Evolutionary conservation across 1,140 invertebrate genomes (phyloP).

Genomic region (Drosophila albomicans): DNA sequence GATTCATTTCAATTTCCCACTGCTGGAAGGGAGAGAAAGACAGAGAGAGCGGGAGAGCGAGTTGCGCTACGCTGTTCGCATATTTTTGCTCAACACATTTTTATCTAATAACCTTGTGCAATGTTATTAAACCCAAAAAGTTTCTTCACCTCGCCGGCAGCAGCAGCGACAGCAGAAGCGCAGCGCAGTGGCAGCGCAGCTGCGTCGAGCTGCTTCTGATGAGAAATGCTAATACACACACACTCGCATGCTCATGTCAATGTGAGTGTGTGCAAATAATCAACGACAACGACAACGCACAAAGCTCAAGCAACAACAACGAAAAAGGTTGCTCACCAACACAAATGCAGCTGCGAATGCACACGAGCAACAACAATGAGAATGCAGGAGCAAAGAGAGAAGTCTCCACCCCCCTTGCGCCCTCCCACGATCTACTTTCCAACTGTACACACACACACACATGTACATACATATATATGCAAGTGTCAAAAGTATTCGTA

Average conservation of each 20-base stretch:
- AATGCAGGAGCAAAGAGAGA: not conserved
- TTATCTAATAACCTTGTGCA: slow-evolving; percentile 85
- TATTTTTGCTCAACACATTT: slow-evolving; percentile 72
- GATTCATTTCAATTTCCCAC: slow-evolving; percentile 48
- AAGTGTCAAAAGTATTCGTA: slow-evolving; percentile 24
- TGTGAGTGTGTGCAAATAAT: slow-evolving; percentile 42
- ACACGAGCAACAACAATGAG: slow-evolving; percentile 1
- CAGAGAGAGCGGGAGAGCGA: too few species aligned
- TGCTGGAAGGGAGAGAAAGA: not conserved
- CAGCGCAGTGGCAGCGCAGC: slow-evolving; percentile 45
- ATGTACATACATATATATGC: not conserved
- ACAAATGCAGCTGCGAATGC: slow-evolving; percentile 35
- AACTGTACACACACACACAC: not conserved
- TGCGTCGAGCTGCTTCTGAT: slow-evolving; percentile 58
- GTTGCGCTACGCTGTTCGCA: slow-evolving; percentile 24
- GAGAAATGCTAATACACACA: slow-evolving; percentile 71
- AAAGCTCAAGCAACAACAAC: slow-evolving; percentile 42
- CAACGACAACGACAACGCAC: slow-evolving; percentile 47
- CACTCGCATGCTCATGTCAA: not conserved
- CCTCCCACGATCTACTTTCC: not conserved
- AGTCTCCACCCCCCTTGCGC: not conserved
- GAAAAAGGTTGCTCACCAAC: slow-evolving; percentile 35
- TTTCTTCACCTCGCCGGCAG: slow-evolving; percentile 78
- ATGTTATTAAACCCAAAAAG: slow-evolving; percentile 85
- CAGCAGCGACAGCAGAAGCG: slow-evolving; percentile 29